Evolutionary conservation across 2,888 invertebrate species (phyloP).

Genomic region (Phyllotreta striolata): DNA sequence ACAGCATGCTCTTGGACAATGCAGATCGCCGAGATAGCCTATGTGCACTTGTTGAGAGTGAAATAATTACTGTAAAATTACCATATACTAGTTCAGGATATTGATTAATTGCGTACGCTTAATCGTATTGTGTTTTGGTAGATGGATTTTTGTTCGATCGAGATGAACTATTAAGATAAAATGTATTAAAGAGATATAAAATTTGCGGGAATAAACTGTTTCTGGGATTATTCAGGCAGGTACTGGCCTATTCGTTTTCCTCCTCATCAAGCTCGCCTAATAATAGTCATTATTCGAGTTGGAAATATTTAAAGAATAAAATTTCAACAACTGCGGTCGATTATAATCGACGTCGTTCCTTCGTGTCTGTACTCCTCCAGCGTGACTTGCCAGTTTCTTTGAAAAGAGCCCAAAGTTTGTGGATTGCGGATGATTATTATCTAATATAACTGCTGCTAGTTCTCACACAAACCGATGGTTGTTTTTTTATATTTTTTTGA

Average conservation of each 20-base stretch:
- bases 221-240: too few species aligned
- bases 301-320: background rate
- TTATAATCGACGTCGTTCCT: constrained; percentile 16
- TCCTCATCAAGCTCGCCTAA: background rate
- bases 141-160: background rate
- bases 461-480: constrained; percentile 38
- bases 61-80: constrained; percentile 35
- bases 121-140: constrained; percentile 27
- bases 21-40: constrained; percentile 40
- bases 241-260: background rate
- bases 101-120: constrained; percentile 34
- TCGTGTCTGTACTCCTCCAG: constrained; percentile 21
- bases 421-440: constrained; percentile 35
- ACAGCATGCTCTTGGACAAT: constrained; percentile 41
- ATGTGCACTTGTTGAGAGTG: constrained; percentile 26
- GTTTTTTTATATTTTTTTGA: constrained; percentile 3
- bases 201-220: background rate
- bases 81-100: constrained; percentile 32
- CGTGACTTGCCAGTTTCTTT: constrained; percentile 38
- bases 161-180: too few species aligned
- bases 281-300: background rate
- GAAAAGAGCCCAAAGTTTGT: constrained; percentile 31
- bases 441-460: constrained; percentile 37
- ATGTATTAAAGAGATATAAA: constrained; percentile 3
- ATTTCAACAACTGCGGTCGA: constrained; percentile 8